Evolutionary conservation across 92 coral and sea anemone genomes (phyloP).

Genomic region (Epizoanthus fatuus): DNA sequence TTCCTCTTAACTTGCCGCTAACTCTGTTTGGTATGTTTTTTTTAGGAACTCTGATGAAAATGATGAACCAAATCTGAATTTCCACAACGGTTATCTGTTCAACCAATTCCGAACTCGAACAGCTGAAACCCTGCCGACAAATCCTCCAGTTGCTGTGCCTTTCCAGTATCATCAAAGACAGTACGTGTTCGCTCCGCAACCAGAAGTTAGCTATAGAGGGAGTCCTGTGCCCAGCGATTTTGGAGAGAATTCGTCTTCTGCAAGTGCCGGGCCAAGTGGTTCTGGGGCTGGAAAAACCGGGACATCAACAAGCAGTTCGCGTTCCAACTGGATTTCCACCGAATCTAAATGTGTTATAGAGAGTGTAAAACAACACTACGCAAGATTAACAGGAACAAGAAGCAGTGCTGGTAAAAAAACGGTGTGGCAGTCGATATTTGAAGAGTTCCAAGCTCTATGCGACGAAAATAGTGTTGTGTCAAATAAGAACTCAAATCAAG

Average conservation of each 20-base stretch:
- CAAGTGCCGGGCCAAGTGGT: slow-evolving; percentile 22
- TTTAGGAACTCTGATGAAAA: slow-evolving; percentile 19
- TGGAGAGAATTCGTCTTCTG: slow-evolving; percentile 8
- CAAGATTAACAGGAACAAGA: slow-evolving; percentile 9
- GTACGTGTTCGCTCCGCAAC: not conserved
- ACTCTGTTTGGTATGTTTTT: not conserved
- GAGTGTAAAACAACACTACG: slow-evolving; percentile 22
- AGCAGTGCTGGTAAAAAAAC: slow-evolving; percentile 13
- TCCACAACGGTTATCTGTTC: slow-evolving; percentile 9
- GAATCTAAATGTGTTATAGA: slow-evolving; percentile 7
- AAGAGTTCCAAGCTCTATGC: slow-evolving; percentile 53
- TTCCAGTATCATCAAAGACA: slow-evolving; percentile 6
- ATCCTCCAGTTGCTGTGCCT: slow-evolving; percentile 14
- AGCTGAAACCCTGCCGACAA: not conserved
- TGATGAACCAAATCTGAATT: not conserved
- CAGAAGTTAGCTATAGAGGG: not conserved
- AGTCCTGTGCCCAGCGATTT: slow-evolving; percentile 12
- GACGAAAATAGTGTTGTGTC: slow-evolving; percentile 42
- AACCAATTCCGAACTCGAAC: slow-evolving; percentile 11
- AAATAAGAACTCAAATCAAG: slow-evolving; percentile 49
- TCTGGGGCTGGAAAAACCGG: slow-evolving; percentile 1
- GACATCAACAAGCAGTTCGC: slow-evolving; percentile 18
- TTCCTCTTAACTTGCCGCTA: slow-evolving; percentile 2
- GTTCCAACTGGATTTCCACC: slow-evolving; percentile 14
- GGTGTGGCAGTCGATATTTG: slow-evolving; percentile 11